Base-by-base conservation (phyloP, 2,797 vertebrate genomes). In the Meda fulgida region DNA sequence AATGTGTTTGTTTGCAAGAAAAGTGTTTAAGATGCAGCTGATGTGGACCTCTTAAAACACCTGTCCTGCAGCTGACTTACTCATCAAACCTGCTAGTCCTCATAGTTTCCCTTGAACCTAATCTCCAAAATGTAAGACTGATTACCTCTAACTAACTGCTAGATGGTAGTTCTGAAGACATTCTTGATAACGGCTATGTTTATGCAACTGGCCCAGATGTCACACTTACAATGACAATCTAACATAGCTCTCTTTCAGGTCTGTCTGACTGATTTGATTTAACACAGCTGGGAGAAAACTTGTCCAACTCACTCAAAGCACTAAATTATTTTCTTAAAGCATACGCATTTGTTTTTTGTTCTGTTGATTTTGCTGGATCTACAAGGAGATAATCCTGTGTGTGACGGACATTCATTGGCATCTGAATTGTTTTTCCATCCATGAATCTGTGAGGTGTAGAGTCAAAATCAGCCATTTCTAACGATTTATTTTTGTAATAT, bases 11-110 rank as follows among this genome's bases (percentile, higher is more conserved):
- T n/a, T 58, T 58, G 23, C 19, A 11, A 26, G 3, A 40, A 40
- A n/a, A n/a, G 21, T 70, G 11, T 69, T 40, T 43, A 16, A 7
- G 4, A 8, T 29, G 70, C n/a, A 46, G n/a, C n/a, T 11, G 71
- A 11, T 48, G 46, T 48, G 26, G 70, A 48, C 18, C 18, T 14
- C 40, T 29, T 18, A 9, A 34, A 34, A 34, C 29, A 34, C 7
- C 16, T 10, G 16, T 34, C 31, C 31, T 19, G 7, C 58, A 18
- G 7, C 43, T n/a, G 18, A 48, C 40, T 51, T 11, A 53, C 29
- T 11, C 46, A 53, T 31, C 36, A 71, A 58, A 71, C 80, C 80
- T 81, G 80, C 36, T 21, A 40, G 40, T 43, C 80, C n/a, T 58
- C 67, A 71, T 71, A 58, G 16, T 29, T 71, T n/a, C 67, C 3